phyloP scores from a whole-genome alignment of 2,888 invertebrate genomes.

The Phalangium opilio region DNA sequence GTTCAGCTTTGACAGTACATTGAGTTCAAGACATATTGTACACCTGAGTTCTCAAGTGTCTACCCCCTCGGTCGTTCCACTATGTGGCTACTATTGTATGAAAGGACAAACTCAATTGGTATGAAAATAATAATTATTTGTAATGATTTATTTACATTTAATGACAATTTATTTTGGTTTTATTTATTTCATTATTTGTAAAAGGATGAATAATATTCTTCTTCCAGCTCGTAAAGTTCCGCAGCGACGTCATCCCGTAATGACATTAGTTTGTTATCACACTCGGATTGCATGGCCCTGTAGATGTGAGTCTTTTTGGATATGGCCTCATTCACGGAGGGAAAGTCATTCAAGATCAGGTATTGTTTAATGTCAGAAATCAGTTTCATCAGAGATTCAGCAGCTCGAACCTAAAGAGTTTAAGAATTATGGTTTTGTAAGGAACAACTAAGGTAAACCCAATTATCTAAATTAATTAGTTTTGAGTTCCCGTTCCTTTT shows the following conservation, averaged over 20 bases:
- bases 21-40: too few species aligned
- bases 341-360: constrained; percentile 92
- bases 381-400: constrained; percentile 89
- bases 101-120: too few species aligned
- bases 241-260: constrained; percentile 87
- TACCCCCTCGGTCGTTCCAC: too few species aligned
- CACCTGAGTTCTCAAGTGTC: too few species aligned
- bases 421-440: background rate
- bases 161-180: too few species aligned
- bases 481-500: too few species aligned
- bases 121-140: too few species aligned
- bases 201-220: constrained; percentile 55
- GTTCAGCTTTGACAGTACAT: too few species aligned
- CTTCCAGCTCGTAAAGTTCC: constrained; percentile 78
- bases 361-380: constrained; percentile 97
- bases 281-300: constrained; percentile 74
- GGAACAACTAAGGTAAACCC: too few species aligned
- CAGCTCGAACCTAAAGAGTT: constrained; percentile 58
- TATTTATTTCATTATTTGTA: constrained; percentile 8
- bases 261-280: constrained; percentile 82
- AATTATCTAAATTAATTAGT: too few species aligned
- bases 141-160: too few species aligned
- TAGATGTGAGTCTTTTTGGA: constrained; percentile 76
- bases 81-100: too few species aligned
- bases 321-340: constrained; percentile 92